These are phyloP conservation scores for Lepus americanus DNA, from an alignment of 2,113 vertebrate genomes.

Conservation along the genomic window DNA sequence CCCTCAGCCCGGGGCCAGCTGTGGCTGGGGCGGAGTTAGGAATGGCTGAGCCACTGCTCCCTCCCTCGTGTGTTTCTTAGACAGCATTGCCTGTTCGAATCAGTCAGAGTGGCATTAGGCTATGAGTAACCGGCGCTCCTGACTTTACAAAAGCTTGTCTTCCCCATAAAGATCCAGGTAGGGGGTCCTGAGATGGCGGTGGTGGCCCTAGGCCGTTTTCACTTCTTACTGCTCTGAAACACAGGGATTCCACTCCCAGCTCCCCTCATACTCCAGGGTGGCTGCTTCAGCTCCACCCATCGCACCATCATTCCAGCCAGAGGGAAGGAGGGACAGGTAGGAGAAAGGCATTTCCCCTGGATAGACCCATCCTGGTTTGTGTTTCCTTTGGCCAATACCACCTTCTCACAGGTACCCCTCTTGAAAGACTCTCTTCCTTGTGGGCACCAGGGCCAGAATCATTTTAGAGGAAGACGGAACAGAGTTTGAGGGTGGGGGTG, in stretches of 20 bases:
- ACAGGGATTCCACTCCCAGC: not conserved
- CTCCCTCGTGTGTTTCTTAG: not conserved
- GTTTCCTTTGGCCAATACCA: not conserved
- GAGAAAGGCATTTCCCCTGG: not conserved
- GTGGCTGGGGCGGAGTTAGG: not conserved
- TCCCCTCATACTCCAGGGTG: not conserved
- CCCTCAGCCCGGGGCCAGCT: not conserved
- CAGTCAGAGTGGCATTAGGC: not conserved
- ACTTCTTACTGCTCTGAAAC: rapidly evolving
- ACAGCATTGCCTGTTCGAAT: not conserved
- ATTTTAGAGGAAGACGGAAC: too few relatives aligned
- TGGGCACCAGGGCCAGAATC: too few relatives aligned
- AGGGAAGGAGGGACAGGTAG: not conserved
- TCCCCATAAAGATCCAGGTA: not conserved
- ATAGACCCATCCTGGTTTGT: too few relatives aligned
- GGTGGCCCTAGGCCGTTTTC: not conserved
- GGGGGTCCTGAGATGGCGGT: not conserved
- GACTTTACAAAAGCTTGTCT: not conserved
- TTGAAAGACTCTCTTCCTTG: too few relatives aligned
- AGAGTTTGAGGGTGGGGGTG: too few relatives aligned
- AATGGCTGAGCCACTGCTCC: not conserved
- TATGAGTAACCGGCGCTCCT: not conserved
- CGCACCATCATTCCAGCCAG: not conserved
- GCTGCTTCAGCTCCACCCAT: not conserved
- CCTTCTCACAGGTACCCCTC: not conserved